phyloP scores from a whole-genome alignment of 2,113 vertebrate species.

The Charadrius vociferus region DNA sequence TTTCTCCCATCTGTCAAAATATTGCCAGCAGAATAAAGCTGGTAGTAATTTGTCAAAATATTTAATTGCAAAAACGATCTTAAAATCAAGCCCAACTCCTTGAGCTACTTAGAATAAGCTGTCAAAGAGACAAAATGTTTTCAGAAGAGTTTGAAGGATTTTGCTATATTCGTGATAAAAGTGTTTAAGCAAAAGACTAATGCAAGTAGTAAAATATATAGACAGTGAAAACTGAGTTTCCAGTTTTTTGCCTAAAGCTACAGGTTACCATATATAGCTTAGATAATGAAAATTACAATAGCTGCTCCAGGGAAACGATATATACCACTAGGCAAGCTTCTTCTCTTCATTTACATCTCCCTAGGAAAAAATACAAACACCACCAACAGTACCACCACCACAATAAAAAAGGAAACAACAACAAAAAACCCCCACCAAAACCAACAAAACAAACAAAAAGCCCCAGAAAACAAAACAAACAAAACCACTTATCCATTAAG shows the following conservation, averaged over 20 bases:
- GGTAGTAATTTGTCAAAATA: conserved; percentile 80
- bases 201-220: neutral
- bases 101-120: conserved; percentile 65
- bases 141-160: conserved; percentile 39
- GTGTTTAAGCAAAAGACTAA: conserved; percentile 4
- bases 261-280: neutral
- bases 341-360: neutral
- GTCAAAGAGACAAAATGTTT: conserved; percentile 59
- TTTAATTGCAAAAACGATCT: conserved; percentile 71
- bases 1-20: conserved; percentile 79
- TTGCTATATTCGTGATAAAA: conserved; percentile 1
- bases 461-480: neutral
- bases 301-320: neutral
- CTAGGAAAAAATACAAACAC: neutral
- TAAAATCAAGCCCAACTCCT: conserved; percentile 71
- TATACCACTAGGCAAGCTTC: neutral
- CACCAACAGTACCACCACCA: too few relatives aligned
- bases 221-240: neutral
- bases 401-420: neutral
- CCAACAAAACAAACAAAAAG: neutral
- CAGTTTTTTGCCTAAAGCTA: neutral
- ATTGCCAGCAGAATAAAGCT: conserved; percentile 75
- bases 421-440: neutral
- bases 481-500: neutral
- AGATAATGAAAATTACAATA: neutral